These are phyloP conservation scores for Wiebesia pumilae DNA, from an alignment of 1,140 invertebrate species.

Conservation along the genomic window DNA sequence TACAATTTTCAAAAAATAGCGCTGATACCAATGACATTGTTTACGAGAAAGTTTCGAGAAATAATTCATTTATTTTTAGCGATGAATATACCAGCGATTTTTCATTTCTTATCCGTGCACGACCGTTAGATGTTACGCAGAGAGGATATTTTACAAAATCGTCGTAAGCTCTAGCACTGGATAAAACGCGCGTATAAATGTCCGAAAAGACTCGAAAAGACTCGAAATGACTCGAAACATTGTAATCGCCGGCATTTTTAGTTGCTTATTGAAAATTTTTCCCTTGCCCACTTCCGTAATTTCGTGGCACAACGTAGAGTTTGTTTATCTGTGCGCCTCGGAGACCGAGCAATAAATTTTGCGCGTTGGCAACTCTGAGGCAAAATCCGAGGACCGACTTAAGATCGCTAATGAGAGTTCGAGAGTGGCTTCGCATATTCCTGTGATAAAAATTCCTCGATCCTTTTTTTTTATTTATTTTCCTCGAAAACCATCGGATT, in stretches of 20 bases:
- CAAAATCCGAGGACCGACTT: too few species aligned
- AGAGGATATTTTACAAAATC: background rate
- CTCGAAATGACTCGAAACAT: background rate
- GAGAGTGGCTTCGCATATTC: background rate
- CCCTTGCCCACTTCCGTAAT: background rate
- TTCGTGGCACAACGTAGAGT: background rate
- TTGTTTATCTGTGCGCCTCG: too few species aligned
- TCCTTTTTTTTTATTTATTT: too few species aligned
- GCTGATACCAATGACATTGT: too few species aligned
- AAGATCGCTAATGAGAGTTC: too few species aligned
- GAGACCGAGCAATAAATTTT: background rate
- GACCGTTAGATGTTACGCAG: too few species aligned
- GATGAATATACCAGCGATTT: too few species aligned
- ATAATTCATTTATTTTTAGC: too few species aligned
- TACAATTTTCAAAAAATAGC: too few species aligned
- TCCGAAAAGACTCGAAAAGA: background rate
- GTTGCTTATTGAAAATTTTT: background rate
- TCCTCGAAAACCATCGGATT: too few species aligned
- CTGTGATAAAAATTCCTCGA: background rate
- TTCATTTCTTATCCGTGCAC: too few species aligned
- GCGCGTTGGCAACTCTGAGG: background rate
- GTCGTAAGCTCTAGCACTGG: background rate
- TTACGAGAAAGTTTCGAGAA: too few species aligned
- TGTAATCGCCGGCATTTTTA: background rate
- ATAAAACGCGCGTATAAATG: background rate